Evolutionary conservation across 2,113 vertebrate genomes (phyloP).

Genomic region (Rhegmatorhina hoffmannsi): DNA sequence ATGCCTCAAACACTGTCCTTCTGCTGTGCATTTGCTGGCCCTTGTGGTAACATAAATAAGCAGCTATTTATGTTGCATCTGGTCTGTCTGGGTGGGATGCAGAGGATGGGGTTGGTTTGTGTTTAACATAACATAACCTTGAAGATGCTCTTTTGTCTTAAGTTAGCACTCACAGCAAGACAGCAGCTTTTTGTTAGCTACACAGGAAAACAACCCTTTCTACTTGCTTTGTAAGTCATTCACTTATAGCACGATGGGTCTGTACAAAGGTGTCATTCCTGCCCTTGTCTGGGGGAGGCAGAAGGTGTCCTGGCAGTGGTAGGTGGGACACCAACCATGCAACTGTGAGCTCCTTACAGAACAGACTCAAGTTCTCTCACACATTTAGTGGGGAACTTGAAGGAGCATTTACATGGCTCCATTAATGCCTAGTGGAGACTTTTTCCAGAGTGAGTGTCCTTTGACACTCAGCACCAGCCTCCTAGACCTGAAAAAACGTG

Average conservation of each 20-base stretch:
- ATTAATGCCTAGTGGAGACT: background rate
- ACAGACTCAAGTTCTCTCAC: background rate
- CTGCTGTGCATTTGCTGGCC: background rate
- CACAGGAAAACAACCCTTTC: background rate
- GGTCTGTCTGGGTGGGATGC: conserved; percentile 11
- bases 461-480: background rate
- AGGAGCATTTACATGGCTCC: background rate
- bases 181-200: background rate
- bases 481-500: background rate
- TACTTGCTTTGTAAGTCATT: background rate
- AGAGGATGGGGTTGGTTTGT: background rate
- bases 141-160: background rate
- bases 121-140: background rate
- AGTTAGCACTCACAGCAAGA: background rate
- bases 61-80: background rate
- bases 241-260: background rate
- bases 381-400: fast-evolving
- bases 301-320: background rate
- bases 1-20: background rate
- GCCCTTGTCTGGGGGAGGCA: background rate
- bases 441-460: background rate
- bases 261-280: background rate
- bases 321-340: background rate
- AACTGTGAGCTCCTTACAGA: background rate
- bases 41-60: conserved; percentile 3